Percentiles rank a stretch among this genome's conserved stretches.
Evolutionary conservation across 2,888 invertebrate species (phyloP).

Genomic region (Athrips mouffetella): DNA sequence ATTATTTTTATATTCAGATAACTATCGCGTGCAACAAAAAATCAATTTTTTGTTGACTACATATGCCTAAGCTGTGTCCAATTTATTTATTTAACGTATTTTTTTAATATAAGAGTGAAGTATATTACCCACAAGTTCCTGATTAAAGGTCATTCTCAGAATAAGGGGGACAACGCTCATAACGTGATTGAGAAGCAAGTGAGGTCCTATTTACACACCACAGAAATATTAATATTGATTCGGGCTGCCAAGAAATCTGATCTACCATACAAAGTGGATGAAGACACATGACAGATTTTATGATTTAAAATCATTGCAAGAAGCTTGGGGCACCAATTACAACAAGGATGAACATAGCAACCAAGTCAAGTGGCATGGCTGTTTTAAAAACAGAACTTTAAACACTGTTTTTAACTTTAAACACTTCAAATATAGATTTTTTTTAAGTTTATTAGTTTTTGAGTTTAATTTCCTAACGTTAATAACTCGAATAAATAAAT

Average conservation of each 20-base stretch:
- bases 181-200: constrained; percentile 18
- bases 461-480: too few species aligned
- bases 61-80: constrained; percentile 24
- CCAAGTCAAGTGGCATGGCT: constrained; percentile 12
- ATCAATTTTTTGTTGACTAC: constrained; percentile 19
- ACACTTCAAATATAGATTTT: too few species aligned
- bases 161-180: constrained; percentile 20
- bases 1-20: constrained; percentile 20
- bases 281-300: constrained; percentile 29
- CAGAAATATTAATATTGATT: constrained; percentile 18
- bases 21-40: constrained; percentile 23
- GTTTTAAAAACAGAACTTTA: too few species aligned
- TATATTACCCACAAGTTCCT: constrained; percentile 21
- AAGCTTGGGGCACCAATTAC: constrained; percentile 23
- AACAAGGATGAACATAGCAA: constrained; percentile 19
- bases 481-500: too few species aligned
- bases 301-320: constrained; percentile 28
- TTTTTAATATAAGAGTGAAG: constrained; percentile 19
- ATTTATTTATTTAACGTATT: too few species aligned
- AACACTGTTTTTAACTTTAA: too few species aligned
- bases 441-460: too few species aligned
- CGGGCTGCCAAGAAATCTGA: constrained; percentile 34
- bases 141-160: constrained; percentile 19
- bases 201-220: constrained; percentile 10
- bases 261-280: constrained; percentile 25